Conservation (phyloP, 2,888 invertebrate species). For the Hydroisotoma schaefferi region DNA sequence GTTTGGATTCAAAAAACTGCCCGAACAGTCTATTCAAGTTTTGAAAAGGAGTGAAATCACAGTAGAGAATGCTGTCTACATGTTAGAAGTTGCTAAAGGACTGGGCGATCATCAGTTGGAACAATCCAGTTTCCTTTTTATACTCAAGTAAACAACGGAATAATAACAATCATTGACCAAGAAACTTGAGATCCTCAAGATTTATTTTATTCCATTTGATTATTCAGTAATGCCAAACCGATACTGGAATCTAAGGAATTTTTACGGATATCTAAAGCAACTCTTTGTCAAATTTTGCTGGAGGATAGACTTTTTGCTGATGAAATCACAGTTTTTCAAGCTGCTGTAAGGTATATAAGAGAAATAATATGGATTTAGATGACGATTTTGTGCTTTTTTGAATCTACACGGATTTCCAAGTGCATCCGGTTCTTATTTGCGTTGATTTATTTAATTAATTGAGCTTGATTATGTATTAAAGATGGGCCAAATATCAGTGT, state of each 20-base stretch:
- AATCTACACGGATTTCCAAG: no score
- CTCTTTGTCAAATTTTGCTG: conserved; percentile 4
- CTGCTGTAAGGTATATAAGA: conserved; percentile 2
- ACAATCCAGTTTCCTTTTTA: background rate
- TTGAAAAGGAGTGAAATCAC: conserved; percentile 2
- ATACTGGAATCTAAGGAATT: conserved; percentile 2
- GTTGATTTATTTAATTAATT: background rate
- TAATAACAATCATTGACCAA: background rate
- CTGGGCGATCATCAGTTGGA: conserved; percentile 8
- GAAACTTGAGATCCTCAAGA: background rate
- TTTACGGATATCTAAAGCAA: background rate
- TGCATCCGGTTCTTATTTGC: no score
- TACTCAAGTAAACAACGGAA: background rate
- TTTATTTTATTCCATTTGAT: background rate
- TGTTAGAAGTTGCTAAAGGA: background rate
- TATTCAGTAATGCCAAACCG: conserved; percentile 5
- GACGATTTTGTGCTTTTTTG: background rate
- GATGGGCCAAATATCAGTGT: conserved; percentile 20
- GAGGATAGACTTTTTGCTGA: conserved; percentile 6
- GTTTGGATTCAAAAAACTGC: conserved; percentile 3
- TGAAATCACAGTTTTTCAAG: conserved; percentile 3
- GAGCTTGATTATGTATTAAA: background rate
- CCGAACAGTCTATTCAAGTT: background rate
- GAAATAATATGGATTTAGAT: background rate
- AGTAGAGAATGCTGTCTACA: background rate